These are phyloP conservation scores for Aradophagus sp. DNA, from an alignment of 1,140 invertebrate genomes.

Conservation along the genomic window DNA sequence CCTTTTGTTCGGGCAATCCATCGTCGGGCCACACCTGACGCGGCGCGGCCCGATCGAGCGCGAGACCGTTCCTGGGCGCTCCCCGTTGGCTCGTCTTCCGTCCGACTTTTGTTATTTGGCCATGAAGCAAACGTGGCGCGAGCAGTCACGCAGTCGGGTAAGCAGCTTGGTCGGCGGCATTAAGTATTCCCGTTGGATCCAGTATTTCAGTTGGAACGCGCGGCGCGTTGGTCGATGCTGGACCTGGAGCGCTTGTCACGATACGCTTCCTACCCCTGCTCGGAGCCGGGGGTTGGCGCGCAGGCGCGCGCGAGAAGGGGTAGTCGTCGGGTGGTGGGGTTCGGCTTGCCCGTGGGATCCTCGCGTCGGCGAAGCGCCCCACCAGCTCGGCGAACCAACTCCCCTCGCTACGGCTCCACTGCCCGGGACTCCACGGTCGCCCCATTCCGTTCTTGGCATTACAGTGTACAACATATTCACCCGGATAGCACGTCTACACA, in stretches of 20 bases:
- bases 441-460: conserved; percentile 75
- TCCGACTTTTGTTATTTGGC: conserved; percentile 61
- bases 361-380: conserved; percentile 50
- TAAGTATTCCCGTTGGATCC: conserved; percentile 73
- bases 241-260: conserved; percentile 59
- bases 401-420: conserved; percentile 70
- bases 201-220: conserved; percentile 65
- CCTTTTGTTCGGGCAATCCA: too few species aligned
- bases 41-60: too few species aligned
- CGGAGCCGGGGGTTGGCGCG: conserved; percentile 24
- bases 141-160: conserved; percentile 63
- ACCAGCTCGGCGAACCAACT: conserved; percentile 31
- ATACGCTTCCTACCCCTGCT: conserved; percentile 45
- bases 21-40: too few species aligned
- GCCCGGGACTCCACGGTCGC: conserved; percentile 73
- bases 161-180: conserved; percentile 66
- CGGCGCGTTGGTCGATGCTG: conserved; percentile 70
- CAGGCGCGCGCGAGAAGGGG: conserved; percentile 44
- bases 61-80: too few species aligned
- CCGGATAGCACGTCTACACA: conserved; percentile 56
- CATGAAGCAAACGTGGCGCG: conserved; percentile 65
- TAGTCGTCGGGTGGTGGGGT: conserved; percentile 46
- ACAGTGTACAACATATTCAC: conserved; percentile 71
- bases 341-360: conserved; percentile 42
- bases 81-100: too few species aligned